phyloP scores from a whole-genome alignment of 2,797 vertebrate genomes.

The Pseudopleuronectes americanus region DNA sequence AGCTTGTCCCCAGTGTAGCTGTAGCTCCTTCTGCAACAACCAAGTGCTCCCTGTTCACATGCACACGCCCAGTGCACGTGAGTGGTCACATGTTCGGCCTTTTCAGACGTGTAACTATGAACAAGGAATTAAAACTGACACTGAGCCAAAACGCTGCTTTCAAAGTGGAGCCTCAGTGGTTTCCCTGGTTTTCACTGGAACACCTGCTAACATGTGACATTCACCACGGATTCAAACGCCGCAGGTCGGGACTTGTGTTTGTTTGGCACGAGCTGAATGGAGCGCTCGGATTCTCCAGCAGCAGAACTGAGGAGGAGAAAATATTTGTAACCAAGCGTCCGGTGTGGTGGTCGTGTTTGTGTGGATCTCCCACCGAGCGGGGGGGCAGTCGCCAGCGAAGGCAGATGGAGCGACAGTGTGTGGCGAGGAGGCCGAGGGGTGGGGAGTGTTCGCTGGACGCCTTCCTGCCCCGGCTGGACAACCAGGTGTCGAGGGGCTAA shows the following conservation, averaged over 20 bases:
- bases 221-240: too few relatives aligned
- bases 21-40: too few relatives aligned
- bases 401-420: slow-evolving; percentile 76
- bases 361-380: slow-evolving; percentile 3
- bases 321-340: slow-evolving; percentile 23
- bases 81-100: too few relatives aligned
- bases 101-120: too few relatives aligned
- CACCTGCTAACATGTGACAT: too few relatives aligned
- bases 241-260: not conserved
- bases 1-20: too few relatives aligned
- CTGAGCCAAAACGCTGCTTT: too few relatives aligned
- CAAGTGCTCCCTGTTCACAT: too few relatives aligned
- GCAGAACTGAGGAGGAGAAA: not conserved
- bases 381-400: slow-evolving; percentile 55
- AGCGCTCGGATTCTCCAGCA: slow-evolving; percentile 37
- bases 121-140: too few relatives aligned
- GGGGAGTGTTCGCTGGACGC: slow-evolving; percentile 36
- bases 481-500: slow-evolving; percentile 51
- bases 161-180: too few relatives aligned
- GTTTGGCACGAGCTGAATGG: slow-evolving; percentile 52
- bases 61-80: too few relatives aligned
- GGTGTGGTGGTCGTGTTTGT: slow-evolving; percentile 27
- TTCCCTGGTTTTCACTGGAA: too few relatives aligned
- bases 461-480: slow-evolving; percentile 61
- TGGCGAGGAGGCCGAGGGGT: slow-evolving; percentile 41